Evolutionary conservation across 1,140 invertebrate species (phyloP).

Genomic region (Asobara japonica): DNA sequence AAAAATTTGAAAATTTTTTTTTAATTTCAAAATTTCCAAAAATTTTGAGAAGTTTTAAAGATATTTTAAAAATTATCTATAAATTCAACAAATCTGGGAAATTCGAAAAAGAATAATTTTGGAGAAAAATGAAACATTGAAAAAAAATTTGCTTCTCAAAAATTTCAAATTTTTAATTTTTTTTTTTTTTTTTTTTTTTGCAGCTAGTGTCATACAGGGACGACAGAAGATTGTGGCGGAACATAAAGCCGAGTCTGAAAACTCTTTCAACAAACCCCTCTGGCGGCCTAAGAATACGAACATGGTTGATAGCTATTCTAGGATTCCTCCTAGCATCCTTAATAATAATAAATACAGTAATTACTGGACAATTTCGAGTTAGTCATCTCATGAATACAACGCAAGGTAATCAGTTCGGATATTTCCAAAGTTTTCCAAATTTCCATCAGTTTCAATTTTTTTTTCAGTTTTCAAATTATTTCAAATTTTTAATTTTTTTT

Average conservation of each 20-base stretch:
- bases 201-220: background rate
- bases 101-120: too few relatives aligned
- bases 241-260: background rate
- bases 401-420: slow-evolving; percentile 42
- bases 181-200: background rate
- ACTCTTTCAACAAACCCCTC: slow-evolving; percentile 13
- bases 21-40: background rate
- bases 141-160: too few relatives aligned
- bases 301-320: slow-evolving; percentile 55
- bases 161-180: background rate
- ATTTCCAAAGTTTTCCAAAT: background rate
- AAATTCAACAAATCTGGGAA: too few relatives aligned
- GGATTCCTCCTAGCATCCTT: slow-evolving; percentile 51
- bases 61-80: too few relatives aligned
- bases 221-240: background rate
- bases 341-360: slow-evolving; percentile 56
- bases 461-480: too few relatives aligned
- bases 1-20: too few relatives aligned
- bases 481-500: too few relatives aligned
- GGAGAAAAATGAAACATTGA: background rate
- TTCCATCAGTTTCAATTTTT: background rate
- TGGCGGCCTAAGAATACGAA: slow-evolving; percentile 43
- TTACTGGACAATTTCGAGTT: slow-evolving; percentile 51
- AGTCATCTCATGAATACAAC: slow-evolving; percentile 39
- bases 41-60: too few relatives aligned